Base-by-base conservation (phyloP, 2,797 vertebrate genomes). In the Propithecus perrieri region DNA sequence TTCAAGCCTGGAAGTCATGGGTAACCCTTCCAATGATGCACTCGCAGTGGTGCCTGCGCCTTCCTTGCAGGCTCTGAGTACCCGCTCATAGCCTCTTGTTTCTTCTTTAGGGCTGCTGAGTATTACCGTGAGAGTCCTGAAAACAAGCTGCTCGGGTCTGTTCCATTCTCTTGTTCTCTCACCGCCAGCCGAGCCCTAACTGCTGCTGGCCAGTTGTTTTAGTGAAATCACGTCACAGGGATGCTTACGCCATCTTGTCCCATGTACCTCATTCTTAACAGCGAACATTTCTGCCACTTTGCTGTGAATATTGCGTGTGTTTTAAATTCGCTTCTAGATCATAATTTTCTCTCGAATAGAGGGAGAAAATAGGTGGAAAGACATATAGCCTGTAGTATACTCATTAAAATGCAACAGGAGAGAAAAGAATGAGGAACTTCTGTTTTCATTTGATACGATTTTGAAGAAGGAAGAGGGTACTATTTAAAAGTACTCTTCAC, bases 361-460 rank as follows among this genome's bases (percentile, higher is more conserved):
- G 43, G 22, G 50, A 95, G 75, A 89, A 85, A 87, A 24, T 69
- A 85, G 41, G 4, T 53, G 17, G 85, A 72, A 90, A 71, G 41
- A 17, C 10, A 59, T 9, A 13, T 46, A 74, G 13, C 17, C 30
- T 72, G 5, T 83, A 18, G 85, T 92, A 69, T 84, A 86, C 72
- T 88, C 67, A 78, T 63, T 88, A 76, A 90, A 95, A 46, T 46
- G 72, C 76, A 85, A 0, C 2, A 48, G 74, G n/a, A 78, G 63
- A 91, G 38, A 85, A 50, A 75, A 57, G 61, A 18, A 22, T 35
- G 7, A 67, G 53, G 17, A 92, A 53, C 48, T 89, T 93, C 53
- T 87, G 11, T 86, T 93, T 91, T 50, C 33, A 61, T 92, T 83
- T 74, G 41, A 71, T 84, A 41, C 13, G 50, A 81, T 88, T 95